These are phyloP conservation scores for Antheraea pernyi DNA, from an alignment of 1,140 invertebrate genomes.

Conservation along the genomic window DNA sequence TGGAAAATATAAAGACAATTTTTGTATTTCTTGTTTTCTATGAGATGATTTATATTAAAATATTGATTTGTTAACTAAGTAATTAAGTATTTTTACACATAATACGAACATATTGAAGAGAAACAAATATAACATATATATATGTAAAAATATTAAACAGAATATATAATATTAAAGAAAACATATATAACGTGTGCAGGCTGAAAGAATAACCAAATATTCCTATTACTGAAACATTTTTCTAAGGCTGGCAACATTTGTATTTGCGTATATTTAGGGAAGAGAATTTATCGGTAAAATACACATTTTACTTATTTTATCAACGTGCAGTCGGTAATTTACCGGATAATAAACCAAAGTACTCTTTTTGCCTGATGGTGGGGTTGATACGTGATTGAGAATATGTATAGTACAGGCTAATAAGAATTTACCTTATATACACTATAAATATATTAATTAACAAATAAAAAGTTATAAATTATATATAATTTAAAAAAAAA, in stretches of 20 bases:
- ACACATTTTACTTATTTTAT: no score
- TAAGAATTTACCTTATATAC: no score
- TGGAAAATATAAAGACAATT: slow-evolving; percentile 29
- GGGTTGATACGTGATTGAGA: no score
- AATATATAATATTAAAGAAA: slow-evolving; percentile 62
- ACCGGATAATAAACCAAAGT: no score
- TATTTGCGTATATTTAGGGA: no score
- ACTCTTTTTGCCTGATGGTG: no score
- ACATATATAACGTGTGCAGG: slow-evolving; percentile 51
- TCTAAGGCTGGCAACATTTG: not conserved
- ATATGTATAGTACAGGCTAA: no score
- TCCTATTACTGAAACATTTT: not conserved
- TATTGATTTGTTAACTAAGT: slow-evolving; percentile 69
- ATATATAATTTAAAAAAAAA: no score
- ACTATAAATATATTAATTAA: no score
- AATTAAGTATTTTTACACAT: slow-evolving; percentile 75
- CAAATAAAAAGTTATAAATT: no score
- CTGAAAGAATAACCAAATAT: slow-evolving; percentile 21
- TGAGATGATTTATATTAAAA: slow-evolving; percentile 74
- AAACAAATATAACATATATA: slow-evolving; percentile 17
- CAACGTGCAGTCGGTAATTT: no score
- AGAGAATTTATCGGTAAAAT: no score
- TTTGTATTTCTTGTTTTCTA: slow-evolving; percentile 74
- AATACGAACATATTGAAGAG: slow-evolving; percentile 71
- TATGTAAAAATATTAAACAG: slow-evolving; percentile 49